Base-by-base conservation (phyloP, 2,888 invertebrate species). In the Eubasilissa splendida region DNA sequence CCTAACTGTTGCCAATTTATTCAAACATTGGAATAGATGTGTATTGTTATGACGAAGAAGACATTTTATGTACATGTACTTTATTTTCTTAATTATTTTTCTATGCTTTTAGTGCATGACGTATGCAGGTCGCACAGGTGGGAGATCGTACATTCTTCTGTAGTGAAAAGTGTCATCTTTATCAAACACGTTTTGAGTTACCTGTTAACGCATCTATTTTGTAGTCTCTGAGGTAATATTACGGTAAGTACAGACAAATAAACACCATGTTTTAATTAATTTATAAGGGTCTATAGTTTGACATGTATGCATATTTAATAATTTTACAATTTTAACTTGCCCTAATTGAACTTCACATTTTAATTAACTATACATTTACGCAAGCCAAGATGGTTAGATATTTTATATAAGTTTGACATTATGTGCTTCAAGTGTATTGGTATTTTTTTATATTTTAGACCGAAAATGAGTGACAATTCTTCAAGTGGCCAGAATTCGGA, bases 61-160 rank as follows among this genome's bases (percentile, higher is more conserved):
- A 42, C 42, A 66, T 66, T 50, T 0, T 65, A 9, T 31, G 65
- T 11, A 63, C 10, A 33, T 63, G 33, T 63, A 63, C 31, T 42
- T 42, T 63, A 63, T 12, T 42, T 42, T 42, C 7, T 12, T 10
- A 33, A 33, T 63, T 33, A 63, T 63, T 63, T 42, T 63, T 63
- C 63, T 63, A 33, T 63, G 63, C 12, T 63, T 63, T 12, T 63
- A 33, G 12, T 73, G 71, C 54, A 73, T 73, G 71, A 73, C 71
- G 71, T 73, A 73, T 58, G 71, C 71, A 73, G 68, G 71, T 52
- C 60, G 60, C 75, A 75, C 75, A 75, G 75, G 75, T 75, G 75
- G 60, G 60, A 75, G 42, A 4, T 73, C 12, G 4, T 31, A 50
- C 59, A 75, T 75, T 75, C 60, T 60, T 14, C 42, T 42, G 14